Base-by-base conservation (phyloP, 2,113 vertebrate species). In the Indicator indicator region DNA sequence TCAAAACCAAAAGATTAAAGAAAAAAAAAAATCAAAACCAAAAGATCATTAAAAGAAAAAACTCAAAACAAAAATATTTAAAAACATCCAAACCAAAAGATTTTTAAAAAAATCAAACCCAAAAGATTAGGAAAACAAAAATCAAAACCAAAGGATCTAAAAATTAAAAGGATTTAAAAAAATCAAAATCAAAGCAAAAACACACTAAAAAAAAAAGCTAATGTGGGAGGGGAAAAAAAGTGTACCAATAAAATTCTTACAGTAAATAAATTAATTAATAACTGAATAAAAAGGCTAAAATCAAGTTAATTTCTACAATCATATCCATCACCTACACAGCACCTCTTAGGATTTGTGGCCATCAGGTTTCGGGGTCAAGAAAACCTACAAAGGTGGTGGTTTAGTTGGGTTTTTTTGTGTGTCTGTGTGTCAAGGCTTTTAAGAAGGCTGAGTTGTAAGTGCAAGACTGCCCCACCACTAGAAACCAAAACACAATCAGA, bases 251-350 rank as follows among this genome's bases (percentile, higher is more conserved):
- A 97, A 97, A 97, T 97, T 88, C 8, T 97, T 97, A 98, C 97
- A 98, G 96, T 96, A 97, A 98, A 98, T 98, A 4, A 48, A 48
- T 16, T 44, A 19, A 20, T 20, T 44, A 19, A 20, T 20, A 19
- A 48, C 18, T 2, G 20, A 48, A 48, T 20, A 19, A 48, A 48
- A 48, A 20, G 97, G 95, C 97, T 95, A 93, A 98, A 98, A 98
- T 98, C 98, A 99, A 99, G 98, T 98, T 99, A 98, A 44, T 97
- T 98, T 98, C 98, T 98, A 98, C 98, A 98, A 98, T 98, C 96
- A 97, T 98, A 98, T 98, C 98, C 98, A 99, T 98, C 98, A 99
- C 98, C 98, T 98, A 98, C 97, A 98, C 95, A 98, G 98, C 98
- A 99, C 98, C 98, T 98, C 97, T 98, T 90, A 89, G 32, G 92